A percentile compares a stretch with the other conserved stretches of the same genome.
Evolutionary conservation across 2,113 vertebrate genomes (phyloP).

Genomic region (Dipodomys ordii): DNA sequence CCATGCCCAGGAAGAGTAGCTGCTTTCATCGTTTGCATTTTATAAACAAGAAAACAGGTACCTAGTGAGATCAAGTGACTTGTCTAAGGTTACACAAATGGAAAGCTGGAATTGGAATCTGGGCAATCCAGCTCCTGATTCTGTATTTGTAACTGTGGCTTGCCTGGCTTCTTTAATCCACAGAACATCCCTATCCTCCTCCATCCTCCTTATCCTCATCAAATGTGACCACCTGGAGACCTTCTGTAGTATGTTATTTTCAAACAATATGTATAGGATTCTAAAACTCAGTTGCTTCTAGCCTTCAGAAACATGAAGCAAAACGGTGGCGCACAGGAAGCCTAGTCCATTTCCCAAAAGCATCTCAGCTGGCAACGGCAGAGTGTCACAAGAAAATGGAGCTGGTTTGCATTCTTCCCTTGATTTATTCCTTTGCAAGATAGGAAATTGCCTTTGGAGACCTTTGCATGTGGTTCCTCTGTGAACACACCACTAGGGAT

Average conservation of each 20-base stretch:
- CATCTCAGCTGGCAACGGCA: not conserved
- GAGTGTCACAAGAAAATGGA: not conserved
- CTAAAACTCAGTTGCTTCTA: not conserved
- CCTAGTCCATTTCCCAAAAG: not conserved
- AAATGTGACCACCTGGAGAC: not conserved
- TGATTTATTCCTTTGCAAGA: not conserved
- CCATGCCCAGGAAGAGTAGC: not conserved
- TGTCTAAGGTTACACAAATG: not conserved
- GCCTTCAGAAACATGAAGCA: not conserved
- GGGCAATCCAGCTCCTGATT: not conserved
- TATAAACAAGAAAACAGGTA: not conserved
- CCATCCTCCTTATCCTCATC: too few relatives aligned
- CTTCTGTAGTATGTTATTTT: not conserved
- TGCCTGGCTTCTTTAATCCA: not conserved
- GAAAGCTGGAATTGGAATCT: not conserved
- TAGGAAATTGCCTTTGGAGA: not conserved
- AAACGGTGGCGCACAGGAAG: not conserved
- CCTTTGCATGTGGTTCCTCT: not conserved
- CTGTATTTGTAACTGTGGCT: not conserved
- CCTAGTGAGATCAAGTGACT: not conserved
- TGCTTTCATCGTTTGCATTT: not conserved
- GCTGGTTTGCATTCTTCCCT: not conserved
- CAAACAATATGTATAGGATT: not conserved
- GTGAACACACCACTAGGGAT: not conserved
- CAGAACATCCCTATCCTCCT: not conserved